phyloP scores from a whole-genome alignment of 2,888 invertebrate genomes.

The Venusia cambrica region DNA sequence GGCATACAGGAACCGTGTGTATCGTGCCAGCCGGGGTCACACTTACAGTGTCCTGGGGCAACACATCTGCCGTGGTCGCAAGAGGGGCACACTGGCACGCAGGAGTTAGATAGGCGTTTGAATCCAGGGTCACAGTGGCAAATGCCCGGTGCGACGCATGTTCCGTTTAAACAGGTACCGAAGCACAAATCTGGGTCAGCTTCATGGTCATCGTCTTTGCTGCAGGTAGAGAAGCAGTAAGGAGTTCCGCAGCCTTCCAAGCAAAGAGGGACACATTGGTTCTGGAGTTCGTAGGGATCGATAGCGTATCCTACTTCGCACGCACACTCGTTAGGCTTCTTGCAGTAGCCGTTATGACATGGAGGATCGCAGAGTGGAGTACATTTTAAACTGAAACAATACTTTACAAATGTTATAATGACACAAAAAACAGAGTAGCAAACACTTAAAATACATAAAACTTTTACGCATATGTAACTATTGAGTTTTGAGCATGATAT shows the following conservation, averaged over 20 bases:
- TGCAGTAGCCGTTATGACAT: constrained; percentile 36
- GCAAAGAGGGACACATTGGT: constrained; percentile 31
- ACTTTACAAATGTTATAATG: too few relatives aligned
- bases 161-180: constrained; percentile 31
- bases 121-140: constrained; percentile 38
- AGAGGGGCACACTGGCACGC: constrained; percentile 11
- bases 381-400: constrained; percentile 31
- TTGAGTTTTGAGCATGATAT: too few relatives aligned
- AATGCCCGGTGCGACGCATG: constrained; percentile 37
- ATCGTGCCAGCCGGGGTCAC: constrained; percentile 21
- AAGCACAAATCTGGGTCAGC: constrained; percentile 6
- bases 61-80: constrained; percentile 18
- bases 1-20: constrained; percentile 20
- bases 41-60: constrained; percentile 10
- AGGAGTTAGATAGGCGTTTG: constrained; percentile 5
- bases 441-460: too few relatives aligned
- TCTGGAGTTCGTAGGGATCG: constrained; percentile 12
- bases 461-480: too few relatives aligned
- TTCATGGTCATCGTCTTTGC: constrained; percentile 2
- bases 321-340: constrained; percentile 32
- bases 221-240: constrained; percentile 27
- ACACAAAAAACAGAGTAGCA: too few relatives aligned
- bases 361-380: constrained; percentile 31
- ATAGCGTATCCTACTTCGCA: constrained; percentile 32
- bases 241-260: constrained; percentile 30